phyloP scores from a whole-genome alignment of 2,797 vertebrate species.

The Sciaenops ocellatus region DNA sequence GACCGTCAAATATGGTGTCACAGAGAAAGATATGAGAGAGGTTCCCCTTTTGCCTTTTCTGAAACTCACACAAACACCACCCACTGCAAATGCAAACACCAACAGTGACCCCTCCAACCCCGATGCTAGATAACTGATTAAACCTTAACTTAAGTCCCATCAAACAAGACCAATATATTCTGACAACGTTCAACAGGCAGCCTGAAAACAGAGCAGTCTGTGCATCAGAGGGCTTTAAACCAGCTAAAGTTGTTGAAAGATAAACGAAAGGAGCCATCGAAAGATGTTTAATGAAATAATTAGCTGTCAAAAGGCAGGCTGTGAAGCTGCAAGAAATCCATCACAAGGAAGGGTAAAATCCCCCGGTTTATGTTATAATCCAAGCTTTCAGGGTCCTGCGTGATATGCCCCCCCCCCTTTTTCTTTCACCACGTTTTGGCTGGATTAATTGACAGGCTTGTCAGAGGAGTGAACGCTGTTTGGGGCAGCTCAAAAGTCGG shows the following conservation, averaged over 20 bases:
- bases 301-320: slow-evolving; percentile 78
- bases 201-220: slow-evolving; percentile 49
- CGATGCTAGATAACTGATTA: slow-evolving; percentile 52
- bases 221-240: slow-evolving; percentile 60
- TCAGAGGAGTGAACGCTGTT: slow-evolving; percentile 65
- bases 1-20: slow-evolving; percentile 35
- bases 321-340: slow-evolving; percentile 69
- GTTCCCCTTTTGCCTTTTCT: slow-evolving; percentile 14
- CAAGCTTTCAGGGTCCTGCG: slow-evolving; percentile 62
- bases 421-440: slow-evolving; percentile 58
- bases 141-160: slow-evolving; percentile 48
- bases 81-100: slow-evolving; percentile 32
- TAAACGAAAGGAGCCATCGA: slow-evolving; percentile 66
- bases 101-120: neutral
- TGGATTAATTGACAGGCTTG: slow-evolving; percentile 75
- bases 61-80: slow-evolving; percentile 8
- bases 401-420: slow-evolving; percentile 60
- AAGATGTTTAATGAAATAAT: slow-evolving; percentile 81
- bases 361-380: slow-evolving; percentile 74
- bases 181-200: slow-evolving; percentile 26
- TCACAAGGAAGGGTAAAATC: slow-evolving; percentile 73
- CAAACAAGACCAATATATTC: slow-evolving; percentile 47
- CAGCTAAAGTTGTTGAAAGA: slow-evolving; percentile 67
- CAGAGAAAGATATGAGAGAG: slow-evolving; percentile 17
- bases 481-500: slow-evolving; percentile 57